Conservation (phyloP, 2,888 invertebrate species). For the Punctoribates punctum region DNA sequence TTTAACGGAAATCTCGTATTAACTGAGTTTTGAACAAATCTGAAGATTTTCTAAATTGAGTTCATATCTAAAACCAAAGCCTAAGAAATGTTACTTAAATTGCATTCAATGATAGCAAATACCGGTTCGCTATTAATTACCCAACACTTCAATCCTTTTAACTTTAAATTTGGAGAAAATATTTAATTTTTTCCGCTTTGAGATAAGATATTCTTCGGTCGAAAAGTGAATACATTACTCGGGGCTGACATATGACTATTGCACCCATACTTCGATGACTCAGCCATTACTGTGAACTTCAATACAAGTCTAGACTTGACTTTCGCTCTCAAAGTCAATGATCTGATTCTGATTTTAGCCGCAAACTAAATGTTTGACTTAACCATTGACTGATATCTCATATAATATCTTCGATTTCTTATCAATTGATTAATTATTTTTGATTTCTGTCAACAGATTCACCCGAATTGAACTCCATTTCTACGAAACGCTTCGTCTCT, state of each 20-base stretch:
- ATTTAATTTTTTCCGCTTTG: background rate
- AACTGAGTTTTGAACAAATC: too few relatives aligned
- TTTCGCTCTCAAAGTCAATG: slow-evolving; percentile 16
- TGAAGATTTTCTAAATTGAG: too few relatives aligned
- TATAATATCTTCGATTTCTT: background rate
- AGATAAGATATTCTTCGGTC: background rate
- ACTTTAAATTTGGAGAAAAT: background rate
- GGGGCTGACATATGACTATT: background rate
- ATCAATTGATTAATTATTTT: background rate
- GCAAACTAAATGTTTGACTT: background rate
- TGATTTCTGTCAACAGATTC: slow-evolving; percentile 1
- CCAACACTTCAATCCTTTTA: background rate
- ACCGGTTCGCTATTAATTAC: background rate
- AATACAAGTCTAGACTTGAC: slow-evolving; percentile 17
- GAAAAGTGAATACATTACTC: background rate
- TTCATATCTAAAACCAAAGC: too few relatives aligned
- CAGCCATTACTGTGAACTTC: background rate
- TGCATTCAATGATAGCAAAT: background rate
- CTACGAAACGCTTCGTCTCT: too few relatives aligned
- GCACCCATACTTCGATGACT: background rate
- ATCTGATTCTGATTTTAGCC: background rate
- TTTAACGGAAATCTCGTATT: too few relatives aligned
- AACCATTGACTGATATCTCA: slow-evolving; percentile 3
- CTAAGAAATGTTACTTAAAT: too few relatives aligned
- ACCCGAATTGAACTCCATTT: background rate